A percentile compares a stretch with the other conserved stretches of the same genome.
phyloP scores from a whole-genome alignment of 2,888 invertebrate species.

The Leucozona laternaria region DNA sequence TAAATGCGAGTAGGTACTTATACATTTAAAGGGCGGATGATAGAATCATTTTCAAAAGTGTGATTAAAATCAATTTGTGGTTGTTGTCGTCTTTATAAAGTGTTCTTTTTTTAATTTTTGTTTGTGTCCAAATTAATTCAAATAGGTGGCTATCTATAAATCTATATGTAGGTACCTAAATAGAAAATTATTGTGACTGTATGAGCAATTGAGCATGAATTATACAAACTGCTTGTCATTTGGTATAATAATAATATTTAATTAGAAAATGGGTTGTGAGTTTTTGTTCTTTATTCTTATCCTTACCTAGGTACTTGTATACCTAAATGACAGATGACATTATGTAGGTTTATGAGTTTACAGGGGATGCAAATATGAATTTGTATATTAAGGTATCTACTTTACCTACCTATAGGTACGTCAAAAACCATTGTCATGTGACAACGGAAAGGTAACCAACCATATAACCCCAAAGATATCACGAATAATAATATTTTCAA shows the following conservation, averaged over 20 bases:
- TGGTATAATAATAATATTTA: background rate
- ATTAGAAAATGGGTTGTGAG: background rate
- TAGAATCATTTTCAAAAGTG: conserved; percentile 16
- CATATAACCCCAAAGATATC: too few species aligned
- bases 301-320: too few species aligned
- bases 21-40: background rate
- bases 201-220: background rate
- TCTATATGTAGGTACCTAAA: background rate
- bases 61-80: conserved; percentile 17
- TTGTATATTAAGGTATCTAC: background rate
- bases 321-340: background rate
- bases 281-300: background rate
- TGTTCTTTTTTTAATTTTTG: background rate
- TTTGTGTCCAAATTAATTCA: background rate
- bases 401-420: background rate
- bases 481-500: too few species aligned
- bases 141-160: background rate
- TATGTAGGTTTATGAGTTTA: background rate
- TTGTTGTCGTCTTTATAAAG: background rate
- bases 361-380: conserved; percentile 13
- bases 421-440: background rate
- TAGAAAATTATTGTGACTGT: background rate
- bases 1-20: background rate
- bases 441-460: background rate
- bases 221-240: background rate